Percentiles rank a stretch among this genome's conserved stretches.
Evolutionary conservation across 2,113 vertebrate species (phyloP).

Genomic region (Rhinolophus ferrumequinum): DNA sequence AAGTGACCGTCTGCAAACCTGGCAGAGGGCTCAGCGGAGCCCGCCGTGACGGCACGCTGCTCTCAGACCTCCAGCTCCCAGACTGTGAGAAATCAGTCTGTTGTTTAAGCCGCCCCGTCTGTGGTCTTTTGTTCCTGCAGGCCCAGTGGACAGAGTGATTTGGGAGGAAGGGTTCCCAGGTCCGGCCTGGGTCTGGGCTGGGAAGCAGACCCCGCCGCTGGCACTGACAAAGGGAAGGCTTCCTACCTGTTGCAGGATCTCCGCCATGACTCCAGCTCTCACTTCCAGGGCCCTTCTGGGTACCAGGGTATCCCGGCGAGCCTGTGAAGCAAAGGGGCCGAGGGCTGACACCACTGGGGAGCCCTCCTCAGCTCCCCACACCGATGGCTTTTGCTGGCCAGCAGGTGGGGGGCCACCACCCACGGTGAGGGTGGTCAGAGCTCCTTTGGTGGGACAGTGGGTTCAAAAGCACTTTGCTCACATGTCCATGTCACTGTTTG

Average conservation of each 20-base stretch:
- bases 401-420: not conserved
- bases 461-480: not conserved
- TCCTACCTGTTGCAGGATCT: slow-evolving; percentile 69
- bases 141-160: not conserved
- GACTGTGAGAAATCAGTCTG: fast-evolving
- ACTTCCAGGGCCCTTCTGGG: fast-evolving
- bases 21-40: not conserved
- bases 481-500: fast-evolving
- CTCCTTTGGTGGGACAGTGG: no score
- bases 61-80: not conserved
- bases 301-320: fast-evolving
- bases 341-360: not conserved
- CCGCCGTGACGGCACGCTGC: fast-evolving
- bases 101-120: not conserved
- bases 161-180: not conserved
- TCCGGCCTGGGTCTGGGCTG: no score
- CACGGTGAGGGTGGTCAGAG: not conserved
- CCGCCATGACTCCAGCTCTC: not conserved
- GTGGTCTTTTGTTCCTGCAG: not conserved
- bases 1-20: not conserved
- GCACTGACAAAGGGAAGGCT: fast-evolving
- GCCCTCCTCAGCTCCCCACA: not conserved
- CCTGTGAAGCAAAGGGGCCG: not conserved
- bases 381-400: not conserved
- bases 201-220: not conserved